phyloP scores from a whole-genome alignment of 2,888 invertebrate genomes.

The Periphyllus acericola region DNA sequence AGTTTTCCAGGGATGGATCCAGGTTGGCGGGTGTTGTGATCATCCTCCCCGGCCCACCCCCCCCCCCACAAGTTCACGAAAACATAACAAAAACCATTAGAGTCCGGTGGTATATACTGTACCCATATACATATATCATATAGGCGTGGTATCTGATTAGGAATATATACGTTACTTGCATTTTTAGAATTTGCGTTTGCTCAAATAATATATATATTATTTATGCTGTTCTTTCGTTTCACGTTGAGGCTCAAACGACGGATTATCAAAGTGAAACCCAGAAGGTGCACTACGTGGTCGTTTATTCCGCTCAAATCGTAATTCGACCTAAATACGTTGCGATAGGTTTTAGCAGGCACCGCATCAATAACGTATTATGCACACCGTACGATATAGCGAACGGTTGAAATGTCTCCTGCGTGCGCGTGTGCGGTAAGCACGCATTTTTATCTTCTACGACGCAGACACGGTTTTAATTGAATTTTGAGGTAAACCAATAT shows the following conservation, averaged over 20 bases:
- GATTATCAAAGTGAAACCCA: neutral
- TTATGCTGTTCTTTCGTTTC: neutral
- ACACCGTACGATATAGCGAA: neutral
- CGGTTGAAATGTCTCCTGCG: neutral
- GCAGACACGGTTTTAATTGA: neutral
- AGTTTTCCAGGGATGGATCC: too few species aligned
- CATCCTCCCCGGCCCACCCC: too few species aligned
- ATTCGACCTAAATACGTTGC: neutral
- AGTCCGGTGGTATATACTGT: too few species aligned
- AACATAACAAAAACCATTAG: neutral
- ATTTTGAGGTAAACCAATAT: neutral
- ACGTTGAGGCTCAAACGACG: neutral
- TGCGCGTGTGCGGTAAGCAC: neutral
- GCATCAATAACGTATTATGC: neutral
- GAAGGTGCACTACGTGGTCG: neutral
- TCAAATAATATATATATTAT: neutral
- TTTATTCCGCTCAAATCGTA: neutral
- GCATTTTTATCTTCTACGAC: neutral
- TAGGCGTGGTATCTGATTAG: neutral
- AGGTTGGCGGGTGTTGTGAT: too few species aligned
- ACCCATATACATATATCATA: too few species aligned
- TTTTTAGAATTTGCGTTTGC: neutral
- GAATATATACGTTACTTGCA: neutral
- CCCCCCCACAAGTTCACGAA: too few species aligned
- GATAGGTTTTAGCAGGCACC: neutral